Percentiles rank a stretch among this genome's conserved stretches.
phyloP scores from a whole-genome alignment of 2,888 invertebrate genomes.

The Polymixis lichenea region DNA sequence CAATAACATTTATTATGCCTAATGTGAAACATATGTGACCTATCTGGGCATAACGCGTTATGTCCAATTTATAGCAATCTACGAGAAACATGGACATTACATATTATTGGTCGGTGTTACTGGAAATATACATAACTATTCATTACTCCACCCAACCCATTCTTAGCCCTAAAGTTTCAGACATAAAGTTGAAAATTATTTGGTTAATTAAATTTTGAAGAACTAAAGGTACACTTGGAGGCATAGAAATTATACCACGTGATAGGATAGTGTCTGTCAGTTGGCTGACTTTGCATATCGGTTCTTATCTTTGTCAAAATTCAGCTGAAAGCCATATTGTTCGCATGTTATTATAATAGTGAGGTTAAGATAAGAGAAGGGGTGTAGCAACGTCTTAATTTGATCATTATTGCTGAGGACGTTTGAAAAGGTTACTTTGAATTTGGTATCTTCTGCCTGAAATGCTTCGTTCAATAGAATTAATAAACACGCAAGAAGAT shows the following conservation, averaged over 20 bases:
- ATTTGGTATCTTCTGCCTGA: constrained; percentile 15
- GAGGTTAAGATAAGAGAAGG: constrained; percentile 53
- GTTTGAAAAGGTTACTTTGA: constrained; percentile 30
- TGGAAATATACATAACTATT: constrained; percentile 41
- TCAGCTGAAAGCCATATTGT: constrained; percentile 49
- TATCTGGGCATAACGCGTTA: constrained; percentile 43
- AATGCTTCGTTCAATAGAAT: background rate
- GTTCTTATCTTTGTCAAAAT: constrained; percentile 61
- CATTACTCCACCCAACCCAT: background rate
- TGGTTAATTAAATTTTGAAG: constrained; percentile 9
- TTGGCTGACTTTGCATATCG: constrained; percentile 56
- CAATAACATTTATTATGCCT: constrained; percentile 57
- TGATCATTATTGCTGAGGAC: constrained; percentile 29
- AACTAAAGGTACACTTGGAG: constrained; percentile 25
- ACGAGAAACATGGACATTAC: constrained; percentile 47
- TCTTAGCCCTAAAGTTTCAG: background rate
- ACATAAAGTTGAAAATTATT: constrained; percentile 7
- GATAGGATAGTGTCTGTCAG: constrained; percentile 54
- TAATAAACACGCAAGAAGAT: background rate
- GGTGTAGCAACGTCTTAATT: constrained; percentile 46
- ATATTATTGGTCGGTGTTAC: constrained; percentile 54
- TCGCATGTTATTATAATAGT: constrained; percentile 60
- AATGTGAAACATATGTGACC: constrained; percentile 60
- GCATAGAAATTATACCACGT: constrained; percentile 39
- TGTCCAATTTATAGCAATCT: constrained; percentile 62